phyloP scores from a whole-genome alignment of 2,888 invertebrate genomes.

The Oligia strigilis region DNA sequence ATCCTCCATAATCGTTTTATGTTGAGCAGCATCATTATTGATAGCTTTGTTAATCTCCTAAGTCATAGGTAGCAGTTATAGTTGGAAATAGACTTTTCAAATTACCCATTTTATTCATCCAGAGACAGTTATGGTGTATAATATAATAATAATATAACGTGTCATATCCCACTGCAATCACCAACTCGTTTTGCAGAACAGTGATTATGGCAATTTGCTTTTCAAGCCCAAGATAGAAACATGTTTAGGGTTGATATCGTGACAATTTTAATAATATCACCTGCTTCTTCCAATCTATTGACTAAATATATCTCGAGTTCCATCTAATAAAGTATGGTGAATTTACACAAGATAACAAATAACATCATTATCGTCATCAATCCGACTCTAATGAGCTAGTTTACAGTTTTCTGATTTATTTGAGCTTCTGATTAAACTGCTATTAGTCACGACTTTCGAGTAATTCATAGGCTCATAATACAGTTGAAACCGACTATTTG shows the following conservation, averaged over 20 bases:
- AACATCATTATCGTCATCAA: constrained; percentile 26
- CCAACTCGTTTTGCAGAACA: background rate
- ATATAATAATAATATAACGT: constrained; percentile 2
- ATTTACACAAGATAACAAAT: constrained; percentile 31
- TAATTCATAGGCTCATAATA: constrained; percentile 26
- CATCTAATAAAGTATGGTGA: background rate
- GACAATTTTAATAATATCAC: background rate
- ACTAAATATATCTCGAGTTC: background rate
- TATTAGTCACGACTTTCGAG: constrained; percentile 50
- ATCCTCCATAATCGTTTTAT: background rate
- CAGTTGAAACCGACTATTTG: constrained; percentile 46
- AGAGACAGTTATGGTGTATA: background rate
- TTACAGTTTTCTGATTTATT: constrained; percentile 47
- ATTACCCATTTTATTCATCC: background rate
- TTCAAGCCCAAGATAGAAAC: background rate
- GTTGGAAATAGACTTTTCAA: background rate
- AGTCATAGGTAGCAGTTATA: background rate
- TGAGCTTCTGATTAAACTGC: constrained; percentile 31
- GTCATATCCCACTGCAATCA: background rate
- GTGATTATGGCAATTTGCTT: background rate
- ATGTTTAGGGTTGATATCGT: background rate
- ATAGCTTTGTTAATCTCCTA: background rate
- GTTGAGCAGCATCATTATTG: background rate
- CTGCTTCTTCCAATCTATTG: background rate
- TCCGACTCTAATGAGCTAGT: constrained; percentile 34